A percentile compares a stretch with the other conserved stretches of the same genome.
Evolutionary conservation across 2,888 invertebrate genomes (phyloP).

Genomic region (Aphodius sticticus): DNA sequence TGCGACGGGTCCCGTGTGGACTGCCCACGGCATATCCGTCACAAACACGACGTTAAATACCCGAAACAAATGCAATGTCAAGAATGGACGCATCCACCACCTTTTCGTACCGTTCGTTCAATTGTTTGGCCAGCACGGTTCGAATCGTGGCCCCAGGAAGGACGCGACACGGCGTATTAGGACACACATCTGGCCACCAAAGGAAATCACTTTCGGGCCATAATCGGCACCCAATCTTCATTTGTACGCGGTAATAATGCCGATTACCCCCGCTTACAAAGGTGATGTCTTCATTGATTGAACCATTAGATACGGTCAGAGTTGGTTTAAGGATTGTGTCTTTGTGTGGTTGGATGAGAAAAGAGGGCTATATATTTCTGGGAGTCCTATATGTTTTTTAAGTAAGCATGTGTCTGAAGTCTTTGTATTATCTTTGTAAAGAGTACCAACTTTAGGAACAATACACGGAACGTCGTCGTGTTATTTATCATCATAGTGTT

Average conservation of each 20-base stretch:
- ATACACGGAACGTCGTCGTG: too few species aligned
- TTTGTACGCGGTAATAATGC: background rate
- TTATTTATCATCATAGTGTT: too few species aligned
- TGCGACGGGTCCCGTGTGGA: background rate
- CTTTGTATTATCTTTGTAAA: too few species aligned
- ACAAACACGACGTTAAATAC: background rate
- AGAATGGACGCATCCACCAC: background rate
- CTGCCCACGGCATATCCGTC: background rate
- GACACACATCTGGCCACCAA: background rate
- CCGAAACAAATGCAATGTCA: slow-evolving; percentile 4
- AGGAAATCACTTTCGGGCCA: background rate
- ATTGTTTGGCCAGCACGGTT: slow-evolving; percentile 19
- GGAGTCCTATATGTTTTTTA: too few species aligned
- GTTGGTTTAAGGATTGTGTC: background rate
- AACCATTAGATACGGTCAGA: background rate
- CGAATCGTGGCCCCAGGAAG: slow-evolving; percentile 15
- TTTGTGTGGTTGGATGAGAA: background rate
- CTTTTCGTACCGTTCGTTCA: background rate
- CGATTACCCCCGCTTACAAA: background rate
- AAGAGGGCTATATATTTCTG: too few species aligned
- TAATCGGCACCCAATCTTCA: background rate
- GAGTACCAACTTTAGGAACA: too few species aligned
- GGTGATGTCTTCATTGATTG: background rate
- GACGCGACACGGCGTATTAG: background rate
- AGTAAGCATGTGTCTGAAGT: too few species aligned